phyloP scores from a whole-genome alignment of 2,113 vertebrate species.

The Amphilophus citrinellus region DNA sequence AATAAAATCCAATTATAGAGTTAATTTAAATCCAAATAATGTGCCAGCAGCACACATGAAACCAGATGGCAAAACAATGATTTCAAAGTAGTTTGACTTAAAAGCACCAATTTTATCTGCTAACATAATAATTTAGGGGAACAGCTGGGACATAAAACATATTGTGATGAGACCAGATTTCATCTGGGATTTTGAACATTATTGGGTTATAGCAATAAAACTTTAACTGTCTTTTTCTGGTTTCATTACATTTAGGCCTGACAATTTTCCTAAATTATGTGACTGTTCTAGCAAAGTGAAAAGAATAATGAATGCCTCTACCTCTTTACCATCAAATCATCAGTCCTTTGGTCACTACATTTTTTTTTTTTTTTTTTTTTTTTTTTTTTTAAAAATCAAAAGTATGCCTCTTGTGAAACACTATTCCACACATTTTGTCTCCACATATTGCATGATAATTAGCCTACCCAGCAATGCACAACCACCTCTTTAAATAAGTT shows the following conservation, averaged over 20 bases:
- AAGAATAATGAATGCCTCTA: not conserved
- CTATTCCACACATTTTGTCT: not conserved
- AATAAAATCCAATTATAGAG: not conserved
- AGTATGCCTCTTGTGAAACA: not conserved
- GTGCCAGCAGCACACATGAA: not conserved
- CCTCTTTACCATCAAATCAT: not conserved
- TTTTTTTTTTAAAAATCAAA: too few species aligned
- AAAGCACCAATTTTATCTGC: slow-evolving; percentile 26
- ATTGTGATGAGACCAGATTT: slow-evolving; percentile 11
- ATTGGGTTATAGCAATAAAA: slow-evolving; percentile 19
- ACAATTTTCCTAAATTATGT: not conserved
- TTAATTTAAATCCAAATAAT: not conserved
- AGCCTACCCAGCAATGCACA: not conserved
- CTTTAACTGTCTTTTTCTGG: not conserved
- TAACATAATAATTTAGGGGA: slow-evolving; percentile 24
- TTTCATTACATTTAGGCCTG: not conserved
- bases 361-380: too few species aligned
- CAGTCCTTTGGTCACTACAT: not conserved
- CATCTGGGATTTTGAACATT: slow-evolving; percentile 19
- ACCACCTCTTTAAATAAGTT: not conserved
- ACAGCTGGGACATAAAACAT: slow-evolving; percentile 24
- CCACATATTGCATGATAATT: not conserved
- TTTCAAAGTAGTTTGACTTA: slow-evolving; percentile 1
- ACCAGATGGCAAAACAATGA: slow-evolving; percentile 2
- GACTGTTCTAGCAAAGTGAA: not conserved